phyloP scores from a whole-genome alignment of 1,140 invertebrate genomes.

The Geopemphigus sp. region DNA sequence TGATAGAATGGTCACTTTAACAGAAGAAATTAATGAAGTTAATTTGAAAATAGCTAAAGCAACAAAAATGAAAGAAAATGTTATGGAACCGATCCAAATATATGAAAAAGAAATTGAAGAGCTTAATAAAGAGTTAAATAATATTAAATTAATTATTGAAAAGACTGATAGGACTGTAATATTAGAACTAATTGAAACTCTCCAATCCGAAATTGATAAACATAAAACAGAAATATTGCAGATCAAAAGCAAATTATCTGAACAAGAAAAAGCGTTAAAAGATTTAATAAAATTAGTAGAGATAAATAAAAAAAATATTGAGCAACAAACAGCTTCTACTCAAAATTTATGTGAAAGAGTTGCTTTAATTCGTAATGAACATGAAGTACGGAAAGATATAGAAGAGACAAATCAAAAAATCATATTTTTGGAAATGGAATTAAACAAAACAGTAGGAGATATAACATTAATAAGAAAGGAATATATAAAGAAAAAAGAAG shows the following conservation, averaged over 20 bases:
- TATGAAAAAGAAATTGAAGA: background rate
- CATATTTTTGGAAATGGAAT: background rate
- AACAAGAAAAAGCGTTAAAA: background rate
- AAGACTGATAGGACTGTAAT: constrained; percentile 9
- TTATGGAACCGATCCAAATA: background rate
- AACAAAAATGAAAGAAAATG: background rate
- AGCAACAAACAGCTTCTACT: background rate
- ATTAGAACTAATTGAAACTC: background rate
- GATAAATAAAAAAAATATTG: constrained; percentile 7
- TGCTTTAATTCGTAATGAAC: background rate
- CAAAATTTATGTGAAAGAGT: background rate
- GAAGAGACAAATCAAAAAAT: background rate
- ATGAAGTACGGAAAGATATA: constrained; percentile 27
- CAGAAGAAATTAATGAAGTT: constrained; percentile 22
- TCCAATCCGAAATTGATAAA: background rate
- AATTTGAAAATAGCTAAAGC: constrained; percentile 17
- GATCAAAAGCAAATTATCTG: constrained; percentile 15
- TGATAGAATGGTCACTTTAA: constrained; percentile 18
- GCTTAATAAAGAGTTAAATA: background rate
- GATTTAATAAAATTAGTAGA: background rate
- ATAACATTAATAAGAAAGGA: background rate
- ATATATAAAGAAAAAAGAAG: constrained; percentile 27
- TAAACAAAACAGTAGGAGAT: background rate
- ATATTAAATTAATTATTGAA: constrained; percentile 21
- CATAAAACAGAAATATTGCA: background rate